These are phyloP conservation scores for Anoplopoma fimbria DNA, from an alignment of 2,113 vertebrate species.

Conservation along the genomic window DNA sequence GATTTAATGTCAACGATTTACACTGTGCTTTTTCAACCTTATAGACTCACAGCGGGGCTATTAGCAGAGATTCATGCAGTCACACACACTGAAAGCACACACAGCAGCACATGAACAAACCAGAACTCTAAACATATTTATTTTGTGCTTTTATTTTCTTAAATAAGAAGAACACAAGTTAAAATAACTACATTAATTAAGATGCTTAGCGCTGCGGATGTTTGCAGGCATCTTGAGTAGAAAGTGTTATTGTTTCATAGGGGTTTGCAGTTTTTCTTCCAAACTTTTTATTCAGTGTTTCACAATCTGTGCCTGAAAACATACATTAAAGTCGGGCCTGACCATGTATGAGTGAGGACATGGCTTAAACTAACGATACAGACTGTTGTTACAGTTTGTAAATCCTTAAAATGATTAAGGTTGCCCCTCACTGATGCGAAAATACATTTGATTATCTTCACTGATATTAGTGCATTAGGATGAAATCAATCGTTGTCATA, in stretches of 20 bases:
- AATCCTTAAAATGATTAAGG: too few species aligned
- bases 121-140: neutral
- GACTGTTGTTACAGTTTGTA: too few species aligned
- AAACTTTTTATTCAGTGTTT: neutral
- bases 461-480: too few species aligned
- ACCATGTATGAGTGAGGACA: too few species aligned
- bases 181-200: neutral
- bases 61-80: conserved; percentile 64
- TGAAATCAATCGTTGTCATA: too few species aligned
- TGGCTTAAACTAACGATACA: too few species aligned
- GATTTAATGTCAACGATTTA: conserved; percentile 76
- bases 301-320: neutral
- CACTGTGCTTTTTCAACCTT: conserved; percentile 65
- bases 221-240: neutral
- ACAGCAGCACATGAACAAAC: neutral
- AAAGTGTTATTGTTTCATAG: neutral
- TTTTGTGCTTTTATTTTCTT: neutral
- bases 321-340: neutral
- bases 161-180: neutral
- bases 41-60: conserved; percentile 55
- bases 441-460: too few species aligned
- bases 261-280: neutral
- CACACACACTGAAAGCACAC: conserved; percentile 2
- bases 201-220: neutral
- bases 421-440: too few species aligned